A percentile compares a stretch with the other conserved stretches of the same genome.
phyloP scores from a whole-genome alignment of 2,888 invertebrate genomes.

The Deladenus siricidicola region DNA sequence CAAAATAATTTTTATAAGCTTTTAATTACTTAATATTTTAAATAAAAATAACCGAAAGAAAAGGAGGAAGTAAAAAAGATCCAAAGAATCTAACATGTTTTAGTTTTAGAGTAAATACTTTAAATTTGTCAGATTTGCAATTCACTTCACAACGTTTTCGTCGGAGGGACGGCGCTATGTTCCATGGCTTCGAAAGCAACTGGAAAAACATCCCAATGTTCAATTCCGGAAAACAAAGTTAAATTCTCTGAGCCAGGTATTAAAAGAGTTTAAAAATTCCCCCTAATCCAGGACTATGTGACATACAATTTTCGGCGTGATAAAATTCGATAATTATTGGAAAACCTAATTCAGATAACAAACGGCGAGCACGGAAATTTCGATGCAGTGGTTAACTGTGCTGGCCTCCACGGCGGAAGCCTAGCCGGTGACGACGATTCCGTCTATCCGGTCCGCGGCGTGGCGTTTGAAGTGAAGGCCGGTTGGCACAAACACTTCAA shows the following conservation, averaged over 20 bases:
- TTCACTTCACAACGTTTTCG: constrained; percentile 49
- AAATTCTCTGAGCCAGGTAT: constrained; percentile 32
- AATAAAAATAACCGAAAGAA: too few species aligned
- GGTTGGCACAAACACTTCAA: constrained; percentile 8
- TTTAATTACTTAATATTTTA: neutral
- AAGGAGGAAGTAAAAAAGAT: too few species aligned
- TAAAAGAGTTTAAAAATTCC: neutral
- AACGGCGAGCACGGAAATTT: constrained; percentile 35
- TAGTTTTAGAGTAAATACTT: neutral
- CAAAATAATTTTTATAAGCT: too few species aligned
- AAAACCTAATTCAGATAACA: constrained; percentile 9
- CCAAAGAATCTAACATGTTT: too few species aligned
- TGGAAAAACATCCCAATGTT: constrained; percentile 17
- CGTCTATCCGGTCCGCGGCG: constrained; percentile 46
- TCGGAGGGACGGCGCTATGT: constrained; percentile 48
- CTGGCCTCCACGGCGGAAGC: constrained; percentile 54
- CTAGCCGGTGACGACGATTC: constrained; percentile 54
- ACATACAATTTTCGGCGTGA: neutral
- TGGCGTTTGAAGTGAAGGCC: constrained; percentile 29
- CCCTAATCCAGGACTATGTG: neutral
- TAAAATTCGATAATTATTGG: too few species aligned
- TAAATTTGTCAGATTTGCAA: constrained; percentile 32
- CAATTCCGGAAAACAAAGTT: constrained; percentile 30
- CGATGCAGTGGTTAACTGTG: constrained; percentile 57
- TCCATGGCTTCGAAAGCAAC: constrained; percentile 45